These are phyloP conservation scores for Brotula barbata DNA, from an alignment of 2,797 vertebrate species.

Conservation along the genomic window DNA sequence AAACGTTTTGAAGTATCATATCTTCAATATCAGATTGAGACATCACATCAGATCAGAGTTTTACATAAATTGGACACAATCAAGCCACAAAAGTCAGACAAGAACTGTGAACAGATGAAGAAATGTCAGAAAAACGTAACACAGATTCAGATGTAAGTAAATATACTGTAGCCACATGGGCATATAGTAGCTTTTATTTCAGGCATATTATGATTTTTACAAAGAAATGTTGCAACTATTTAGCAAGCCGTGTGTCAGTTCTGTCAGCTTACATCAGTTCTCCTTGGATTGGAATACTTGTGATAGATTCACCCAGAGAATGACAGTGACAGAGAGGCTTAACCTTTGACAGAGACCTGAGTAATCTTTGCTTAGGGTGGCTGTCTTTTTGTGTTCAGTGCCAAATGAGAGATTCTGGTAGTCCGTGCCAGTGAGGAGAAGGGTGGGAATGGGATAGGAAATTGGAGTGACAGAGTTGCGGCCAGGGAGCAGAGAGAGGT, in stretches of 20 bases:
- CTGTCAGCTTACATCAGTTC: too few species aligned
- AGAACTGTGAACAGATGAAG: conserved; percentile 11
- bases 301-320: conserved; percentile 15
- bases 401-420: conserved; percentile 29
- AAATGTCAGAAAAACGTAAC: background rate
- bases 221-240: too few species aligned
- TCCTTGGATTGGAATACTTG: too few species aligned
- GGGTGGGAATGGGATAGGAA: conserved; percentile 13
- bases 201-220: too few species aligned
- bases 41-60: conserved; percentile 7
- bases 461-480: conserved; percentile 44
- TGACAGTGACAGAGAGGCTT: conserved; percentile 38
- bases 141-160: conserved; percentile 3
- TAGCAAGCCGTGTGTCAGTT: too few species aligned
- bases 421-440: background rate
- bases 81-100: background rate
- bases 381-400: conserved; percentile 31
- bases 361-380: conserved; percentile 15
- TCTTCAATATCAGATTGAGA: conserved; percentile 3
- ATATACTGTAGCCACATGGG: background rate
- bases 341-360: conserved; percentile 41
- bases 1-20: conserved; percentile 3
- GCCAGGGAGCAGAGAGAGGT: conserved; percentile 22
- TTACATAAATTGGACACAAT: background rate
- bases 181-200: conserved; percentile 1